Evolutionary conservation across 2,797 vertebrate species (phyloP).

Genomic region (Helicolenus hilgendorfi): DNA sequence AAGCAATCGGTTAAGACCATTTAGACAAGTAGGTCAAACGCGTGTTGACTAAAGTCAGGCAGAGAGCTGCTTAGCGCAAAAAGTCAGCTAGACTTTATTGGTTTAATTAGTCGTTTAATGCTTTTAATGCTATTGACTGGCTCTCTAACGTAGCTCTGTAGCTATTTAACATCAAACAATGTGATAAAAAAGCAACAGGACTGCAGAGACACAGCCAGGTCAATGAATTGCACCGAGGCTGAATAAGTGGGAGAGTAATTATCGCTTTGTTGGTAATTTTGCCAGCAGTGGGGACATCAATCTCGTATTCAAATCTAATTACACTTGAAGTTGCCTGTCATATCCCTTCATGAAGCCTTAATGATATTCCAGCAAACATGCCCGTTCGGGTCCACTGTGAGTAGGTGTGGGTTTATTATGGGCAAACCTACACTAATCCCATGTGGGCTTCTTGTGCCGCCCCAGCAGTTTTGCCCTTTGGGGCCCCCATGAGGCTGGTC

Average conservation of each 20-base stretch:
- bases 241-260: slow-evolving; percentile 47
- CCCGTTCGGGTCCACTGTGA: background rate
- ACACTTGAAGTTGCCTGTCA: slow-evolving; percentile 8
- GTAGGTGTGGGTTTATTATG: background rate
- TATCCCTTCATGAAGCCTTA: slow-evolving; percentile 1
- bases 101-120: slow-evolving; percentile 71
- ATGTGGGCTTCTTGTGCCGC: background rate
- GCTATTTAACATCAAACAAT: slow-evolving; percentile 68
- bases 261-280: slow-evolving; percentile 48
- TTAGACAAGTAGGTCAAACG: slow-evolving; percentile 59
- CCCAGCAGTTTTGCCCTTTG: background rate
- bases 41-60: slow-evolving; percentile 37
- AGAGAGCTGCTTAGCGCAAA: slow-evolving; percentile 40
- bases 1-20: slow-evolving; percentile 21
- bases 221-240: slow-evolving; percentile 31
- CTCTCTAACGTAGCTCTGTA: slow-evolving; percentile 34
- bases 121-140: slow-evolving; percentile 68
- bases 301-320: slow-evolving; percentile 61
- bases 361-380: background rate
- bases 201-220: slow-evolving; percentile 28
- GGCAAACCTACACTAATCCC: background rate
- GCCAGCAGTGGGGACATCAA: slow-evolving; percentile 31
- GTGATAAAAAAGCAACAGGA: slow-evolving; percentile 46
- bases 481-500: background rate
- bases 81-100: slow-evolving; percentile 56